Percentiles rank a stretch among this genome's conserved stretches.
Conservation (phyloP, 2,888 invertebrate species). For the Oligia strigilis region DNA sequence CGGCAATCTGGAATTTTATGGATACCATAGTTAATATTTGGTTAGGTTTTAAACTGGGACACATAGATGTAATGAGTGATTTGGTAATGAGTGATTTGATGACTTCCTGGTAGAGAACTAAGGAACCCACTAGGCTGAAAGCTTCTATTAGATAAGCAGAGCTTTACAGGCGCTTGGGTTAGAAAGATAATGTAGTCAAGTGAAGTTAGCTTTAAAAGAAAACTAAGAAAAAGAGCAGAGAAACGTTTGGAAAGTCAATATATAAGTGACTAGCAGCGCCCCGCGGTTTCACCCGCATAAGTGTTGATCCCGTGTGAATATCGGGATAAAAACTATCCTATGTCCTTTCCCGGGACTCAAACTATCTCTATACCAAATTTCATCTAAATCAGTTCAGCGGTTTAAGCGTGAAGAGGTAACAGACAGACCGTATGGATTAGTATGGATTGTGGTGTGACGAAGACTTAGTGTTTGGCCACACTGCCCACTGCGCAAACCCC, state of each 20-base stretch:
- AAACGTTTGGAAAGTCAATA: background rate
- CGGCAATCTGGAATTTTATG: constrained; percentile 87
- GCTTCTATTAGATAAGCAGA: constrained; percentile 7
- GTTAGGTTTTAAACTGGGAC: background rate
- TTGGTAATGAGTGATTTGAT: constrained; percentile 38
- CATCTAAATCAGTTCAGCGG: no score
- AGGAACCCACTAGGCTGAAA: constrained; percentile 49
- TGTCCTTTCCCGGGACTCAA: no score
- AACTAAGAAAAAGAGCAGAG: background rate
- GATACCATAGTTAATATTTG: background rate
- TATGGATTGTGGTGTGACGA: background rate
- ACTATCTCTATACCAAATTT: no score
- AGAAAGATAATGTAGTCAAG: background rate
- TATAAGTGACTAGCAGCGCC: no score
- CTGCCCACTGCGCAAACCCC: background rate
- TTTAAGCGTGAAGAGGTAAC: no score
- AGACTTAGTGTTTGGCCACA: background rate
- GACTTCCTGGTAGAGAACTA: constrained; percentile 31
- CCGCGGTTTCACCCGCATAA: no score
- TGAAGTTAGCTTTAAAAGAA: background rate
- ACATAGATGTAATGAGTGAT: constrained; percentile 40
- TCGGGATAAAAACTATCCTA: no score
- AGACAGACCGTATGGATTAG: no score
- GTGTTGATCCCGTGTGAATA: no score
- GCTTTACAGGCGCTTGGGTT: background rate